These are phyloP conservation scores for Corythornis leucogaster DNA, from an alignment of 2,797 vertebrate species.

Conservation along the genomic window DNA sequence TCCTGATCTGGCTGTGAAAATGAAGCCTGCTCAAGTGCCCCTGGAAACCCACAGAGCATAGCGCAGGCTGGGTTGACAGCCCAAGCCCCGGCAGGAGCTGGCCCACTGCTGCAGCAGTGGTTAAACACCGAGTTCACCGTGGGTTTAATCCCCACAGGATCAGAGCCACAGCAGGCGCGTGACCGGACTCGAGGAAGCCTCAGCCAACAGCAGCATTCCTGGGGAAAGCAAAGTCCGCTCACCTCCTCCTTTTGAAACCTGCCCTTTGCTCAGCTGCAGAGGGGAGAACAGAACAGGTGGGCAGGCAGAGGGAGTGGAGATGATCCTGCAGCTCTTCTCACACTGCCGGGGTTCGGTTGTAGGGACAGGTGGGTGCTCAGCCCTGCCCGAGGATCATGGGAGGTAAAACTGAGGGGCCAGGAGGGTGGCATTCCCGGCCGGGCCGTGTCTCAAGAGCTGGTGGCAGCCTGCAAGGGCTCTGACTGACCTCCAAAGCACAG, in stretches of 20 bases:
- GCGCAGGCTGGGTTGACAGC: neutral
- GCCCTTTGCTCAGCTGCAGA: constrained; percentile 25
- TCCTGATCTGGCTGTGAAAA: neutral
- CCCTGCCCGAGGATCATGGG: neutral
- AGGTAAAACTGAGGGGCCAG: neutral
- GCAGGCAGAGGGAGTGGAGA: neutral
- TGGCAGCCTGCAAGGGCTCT: neutral
- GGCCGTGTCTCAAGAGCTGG: neutral
- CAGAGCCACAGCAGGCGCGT: neutral
- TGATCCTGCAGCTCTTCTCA: neutral
- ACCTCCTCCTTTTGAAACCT: constrained; percentile 7
- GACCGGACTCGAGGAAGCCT: neutral
- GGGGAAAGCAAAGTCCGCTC: constrained; percentile 27
- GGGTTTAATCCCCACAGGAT: constrained; percentile 3
- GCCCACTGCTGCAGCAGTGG: neutral
- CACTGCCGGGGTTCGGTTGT: neutral
- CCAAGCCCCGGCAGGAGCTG: neutral
- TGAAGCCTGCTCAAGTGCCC: neutral
- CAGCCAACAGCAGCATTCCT: neutral
- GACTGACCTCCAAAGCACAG: neutral
- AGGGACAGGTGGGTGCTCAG: neutral
- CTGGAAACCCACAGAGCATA: neutral
- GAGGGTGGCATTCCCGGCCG: neutral
- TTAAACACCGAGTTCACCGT: neutral
- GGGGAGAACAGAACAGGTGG: neutral